Percentiles rank a stretch among this genome's conserved stretches.
phyloP scores from a whole-genome alignment of 1,140 invertebrate genomes.

The Ladona fulva region DNA sequence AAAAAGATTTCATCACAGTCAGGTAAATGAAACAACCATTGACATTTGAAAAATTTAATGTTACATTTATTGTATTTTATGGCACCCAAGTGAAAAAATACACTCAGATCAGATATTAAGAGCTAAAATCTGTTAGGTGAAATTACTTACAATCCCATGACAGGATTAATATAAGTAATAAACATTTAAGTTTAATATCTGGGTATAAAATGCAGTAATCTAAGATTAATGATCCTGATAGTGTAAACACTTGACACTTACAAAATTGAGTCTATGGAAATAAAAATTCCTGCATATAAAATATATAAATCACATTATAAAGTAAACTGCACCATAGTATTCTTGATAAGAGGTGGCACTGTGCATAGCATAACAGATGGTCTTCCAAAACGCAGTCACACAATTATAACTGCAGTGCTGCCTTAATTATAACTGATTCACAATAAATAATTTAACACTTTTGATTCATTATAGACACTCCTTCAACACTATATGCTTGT shows the following conservation, averaged over 20 bases:
- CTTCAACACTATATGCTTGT: neutral
- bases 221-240: neutral
- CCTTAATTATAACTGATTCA: neutral
- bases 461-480: neutral
- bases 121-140: neutral
- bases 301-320: neutral
- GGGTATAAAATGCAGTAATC: slow-evolving; percentile 8
- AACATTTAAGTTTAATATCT: neutral
- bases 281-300: neutral
- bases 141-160: neutral
- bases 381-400: neutral
- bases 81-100: slow-evolving; percentile 9
- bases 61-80: neutral
- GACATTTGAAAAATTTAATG: neutral
- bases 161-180: neutral
- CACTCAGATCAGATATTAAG: slow-evolving; percentile 2
- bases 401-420: neutral
- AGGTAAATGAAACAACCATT: too few species aligned
- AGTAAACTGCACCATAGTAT: neutral
- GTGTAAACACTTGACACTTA: slow-evolving; percentile 1
- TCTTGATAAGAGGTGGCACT: neutral
- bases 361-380: neutral
- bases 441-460: neutral
- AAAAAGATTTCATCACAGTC: too few species aligned
- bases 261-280: neutral